Percentiles rank a stretch among this genome's conserved stretches.
phyloP scores from a whole-genome alignment of 2,888 invertebrate species.

The Melieria omissa region DNA sequence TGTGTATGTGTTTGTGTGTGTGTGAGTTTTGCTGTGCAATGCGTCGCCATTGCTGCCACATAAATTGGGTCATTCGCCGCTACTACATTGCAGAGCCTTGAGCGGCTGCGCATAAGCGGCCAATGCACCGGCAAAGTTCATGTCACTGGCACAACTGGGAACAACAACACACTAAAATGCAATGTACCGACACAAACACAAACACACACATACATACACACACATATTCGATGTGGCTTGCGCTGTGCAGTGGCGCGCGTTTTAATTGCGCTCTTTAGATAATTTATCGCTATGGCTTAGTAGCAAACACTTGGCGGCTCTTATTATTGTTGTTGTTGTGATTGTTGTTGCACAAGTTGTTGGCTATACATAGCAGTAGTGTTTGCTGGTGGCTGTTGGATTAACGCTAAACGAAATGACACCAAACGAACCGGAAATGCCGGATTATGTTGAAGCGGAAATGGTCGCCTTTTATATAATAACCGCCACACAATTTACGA shows the following conservation, averaged over 20 bases:
- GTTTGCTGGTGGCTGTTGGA: constrained; percentile 41
- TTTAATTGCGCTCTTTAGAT: constrained; percentile 49
- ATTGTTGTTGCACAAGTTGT: too few species aligned
- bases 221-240: not conserved
- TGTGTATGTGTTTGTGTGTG: too few species aligned
- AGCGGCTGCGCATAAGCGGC: too few species aligned
- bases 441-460: constrained; percentile 56
- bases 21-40: too few species aligned
- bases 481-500: constrained; percentile 54
- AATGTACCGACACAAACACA: constrained; percentile 1
- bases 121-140: too few species aligned
- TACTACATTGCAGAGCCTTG: not conserved
- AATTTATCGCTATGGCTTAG: constrained; percentile 59
- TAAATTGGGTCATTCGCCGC: constrained; percentile 21
- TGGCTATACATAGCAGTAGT: not conserved
- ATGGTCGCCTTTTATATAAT: constrained; percentile 60
- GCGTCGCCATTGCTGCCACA: not conserved
- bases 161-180: not conserved
- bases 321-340: too few species aligned
- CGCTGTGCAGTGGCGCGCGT: constrained; percentile 30
- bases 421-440: constrained; percentile 58
- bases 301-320: constrained; percentile 21
- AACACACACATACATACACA: not conserved
- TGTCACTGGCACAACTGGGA: not conserved
- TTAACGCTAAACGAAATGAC: constrained; percentile 52